These are phyloP conservation scores for Hydrochoerus hydrochaeris DNA, from an alignment of 2,113 vertebrate species.

Conservation along the genomic window DNA sequence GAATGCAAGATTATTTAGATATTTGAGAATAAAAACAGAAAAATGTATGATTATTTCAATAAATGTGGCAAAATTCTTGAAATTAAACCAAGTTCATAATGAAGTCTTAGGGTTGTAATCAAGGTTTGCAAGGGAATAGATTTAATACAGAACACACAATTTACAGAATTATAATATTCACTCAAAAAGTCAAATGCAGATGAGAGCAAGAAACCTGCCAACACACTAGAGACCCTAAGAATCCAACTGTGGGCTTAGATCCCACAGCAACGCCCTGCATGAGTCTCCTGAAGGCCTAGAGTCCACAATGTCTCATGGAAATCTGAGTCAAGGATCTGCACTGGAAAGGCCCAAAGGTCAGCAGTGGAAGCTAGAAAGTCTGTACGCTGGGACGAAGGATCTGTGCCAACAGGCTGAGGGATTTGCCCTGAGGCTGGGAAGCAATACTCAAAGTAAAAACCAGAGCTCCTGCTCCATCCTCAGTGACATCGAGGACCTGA, in stretches of 20 bases:
- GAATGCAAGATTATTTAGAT: not conserved
- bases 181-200: not conserved
- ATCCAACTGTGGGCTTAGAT: not conserved
- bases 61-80: not conserved
- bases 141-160: not conserved
- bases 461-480: not conserved
- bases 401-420: not conserved
- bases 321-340: not conserved
- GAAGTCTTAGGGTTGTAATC: not conserved
- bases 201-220: not conserved
- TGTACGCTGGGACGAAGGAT: not conserved
- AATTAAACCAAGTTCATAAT: not conserved
- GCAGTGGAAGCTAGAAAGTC: not conserved
- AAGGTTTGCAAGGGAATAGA: not conserved
- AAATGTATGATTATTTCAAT: slow-evolving; percentile 1
- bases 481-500: not conserved
- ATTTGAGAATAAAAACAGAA: slow-evolving; percentile 15
- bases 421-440: not conserved
- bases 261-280: too few species aligned
- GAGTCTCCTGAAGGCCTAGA: not conserved
- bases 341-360: not conserved
- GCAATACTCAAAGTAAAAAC: not conserved
- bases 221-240: not conserved
- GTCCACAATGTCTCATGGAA: not conserved
- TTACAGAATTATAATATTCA: not conserved